Percentiles rank a stretch among this genome's conserved stretches.
Evolutionary conservation across 2,113 vertebrate species (phyloP).

Genomic region (Chitala chitala): DNA sequence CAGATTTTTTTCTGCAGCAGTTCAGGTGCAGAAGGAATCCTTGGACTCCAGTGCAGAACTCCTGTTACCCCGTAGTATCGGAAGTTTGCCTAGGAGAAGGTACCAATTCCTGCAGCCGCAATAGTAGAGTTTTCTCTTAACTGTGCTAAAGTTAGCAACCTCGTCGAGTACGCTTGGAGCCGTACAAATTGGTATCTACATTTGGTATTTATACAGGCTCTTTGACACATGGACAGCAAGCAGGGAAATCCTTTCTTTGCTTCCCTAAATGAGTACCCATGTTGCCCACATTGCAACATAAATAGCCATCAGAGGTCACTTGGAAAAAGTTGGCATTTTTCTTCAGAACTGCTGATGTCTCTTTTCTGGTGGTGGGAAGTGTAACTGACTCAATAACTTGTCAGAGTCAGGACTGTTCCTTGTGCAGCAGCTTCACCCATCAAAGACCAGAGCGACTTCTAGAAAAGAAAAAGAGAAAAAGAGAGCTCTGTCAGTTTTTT

Average conservation of each 20-base stretch:
- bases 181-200: slow-evolving; percentile 58
- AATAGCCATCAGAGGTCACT: slow-evolving; percentile 57
- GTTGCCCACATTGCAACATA: slow-evolving; percentile 59
- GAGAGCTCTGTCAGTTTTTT: slow-evolving; percentile 34
- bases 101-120: slow-evolving; percentile 48
- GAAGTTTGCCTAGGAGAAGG: slow-evolving; percentile 32
- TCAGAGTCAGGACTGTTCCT: no score
- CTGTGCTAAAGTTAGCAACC: slow-evolving; percentile 54
- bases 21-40: slow-evolving; percentile 11
- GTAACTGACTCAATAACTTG: slow-evolving; percentile 60
- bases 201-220: slow-evolving; percentile 57
- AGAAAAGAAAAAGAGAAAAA: slow-evolving; percentile 31
- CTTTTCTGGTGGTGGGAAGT: slow-evolving; percentile 42
- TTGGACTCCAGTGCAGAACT: slow-evolving; percentile 15
- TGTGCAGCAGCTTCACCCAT: no score
- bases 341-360: slow-evolving; percentile 32
- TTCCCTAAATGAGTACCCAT: slow-evolving; percentile 62
- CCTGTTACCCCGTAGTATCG: slow-evolving; percentile 34
- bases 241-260: slow-evolving; percentile 52
- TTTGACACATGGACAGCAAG: slow-evolving; percentile 46
- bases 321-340: slow-evolving; percentile 48
- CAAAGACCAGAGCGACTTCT: no score
- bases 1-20: slow-evolving; percentile 3
- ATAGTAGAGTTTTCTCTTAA: slow-evolving; percentile 34
- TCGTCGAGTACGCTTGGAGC: slow-evolving; percentile 42